Conservation (phyloP, 2,113 vertebrate genomes). For the Ceyx melanurus region DNA sequence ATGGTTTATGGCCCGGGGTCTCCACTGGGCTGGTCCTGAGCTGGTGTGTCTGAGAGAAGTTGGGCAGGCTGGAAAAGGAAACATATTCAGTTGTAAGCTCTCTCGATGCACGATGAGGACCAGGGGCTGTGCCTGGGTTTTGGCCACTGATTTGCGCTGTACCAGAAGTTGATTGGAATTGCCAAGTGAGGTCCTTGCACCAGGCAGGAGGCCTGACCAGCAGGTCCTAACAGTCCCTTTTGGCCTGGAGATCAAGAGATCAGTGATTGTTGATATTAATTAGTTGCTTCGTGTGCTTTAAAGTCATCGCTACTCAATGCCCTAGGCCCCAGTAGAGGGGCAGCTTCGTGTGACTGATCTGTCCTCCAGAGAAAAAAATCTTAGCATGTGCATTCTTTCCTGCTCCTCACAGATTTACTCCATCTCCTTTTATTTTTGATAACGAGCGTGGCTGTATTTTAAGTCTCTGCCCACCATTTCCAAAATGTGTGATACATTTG, state of each 20-base stretch:
- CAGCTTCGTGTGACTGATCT: not conserved
- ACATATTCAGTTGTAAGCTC: accelerated
- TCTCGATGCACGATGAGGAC: accelerated
- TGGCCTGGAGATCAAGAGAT: not conserved
- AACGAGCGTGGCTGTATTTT: not conserved
- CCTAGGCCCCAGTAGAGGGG: not conserved
- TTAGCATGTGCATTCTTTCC: not conserved
- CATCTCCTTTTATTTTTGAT: not conserved
- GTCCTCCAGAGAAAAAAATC: not conserved
- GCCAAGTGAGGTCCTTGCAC: not conserved
- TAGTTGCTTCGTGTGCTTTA: not conserved
- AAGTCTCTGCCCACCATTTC: slow-evolving; percentile 7
- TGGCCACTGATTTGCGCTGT: not conserved
- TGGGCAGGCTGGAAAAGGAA: accelerated
- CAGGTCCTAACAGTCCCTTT: not conserved
- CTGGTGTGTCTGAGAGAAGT: not conserved
- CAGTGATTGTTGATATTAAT: not conserved
- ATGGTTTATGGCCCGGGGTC: not conserved
- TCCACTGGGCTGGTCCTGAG: not conserved
- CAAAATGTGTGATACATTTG: slow-evolving; percentile 31
- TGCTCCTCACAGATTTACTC: not conserved
- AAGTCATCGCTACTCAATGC: slow-evolving; percentile 17
- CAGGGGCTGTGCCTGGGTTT: not conserved
- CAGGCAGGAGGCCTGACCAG: not conserved
- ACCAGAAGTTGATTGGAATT: not conserved